These are phyloP conservation scores for Porites rus DNA, from an alignment of 92 coral and sea anemone genomes.

Conservation along the genomic window DNA sequence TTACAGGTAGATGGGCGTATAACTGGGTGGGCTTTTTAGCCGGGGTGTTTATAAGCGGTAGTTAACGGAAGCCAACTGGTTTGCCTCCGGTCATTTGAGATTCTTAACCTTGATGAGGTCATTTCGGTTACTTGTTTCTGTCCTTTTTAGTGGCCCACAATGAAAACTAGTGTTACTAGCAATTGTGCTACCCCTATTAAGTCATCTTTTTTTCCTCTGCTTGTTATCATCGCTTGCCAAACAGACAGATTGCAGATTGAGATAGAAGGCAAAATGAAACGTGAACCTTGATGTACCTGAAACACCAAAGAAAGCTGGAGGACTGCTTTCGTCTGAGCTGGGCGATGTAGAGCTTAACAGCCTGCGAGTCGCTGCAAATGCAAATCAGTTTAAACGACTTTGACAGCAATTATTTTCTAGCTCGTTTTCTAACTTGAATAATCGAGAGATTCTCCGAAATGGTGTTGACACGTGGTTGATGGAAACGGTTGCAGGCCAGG, in stretches of 20 bases:
- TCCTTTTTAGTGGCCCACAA: too few species aligned
- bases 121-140: too few species aligned
- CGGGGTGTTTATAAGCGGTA: too few species aligned
- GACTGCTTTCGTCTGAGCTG: constrained; percentile 3
- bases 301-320: background rate
- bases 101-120: too few species aligned
- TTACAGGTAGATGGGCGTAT: too few species aligned
- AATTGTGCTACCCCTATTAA: background rate
- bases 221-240: background rate
- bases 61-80: too few species aligned
- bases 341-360: background rate
- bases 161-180: too few species aligned
- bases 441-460: background rate
- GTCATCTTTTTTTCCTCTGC: background rate
- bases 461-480: too few species aligned
- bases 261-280: background rate
- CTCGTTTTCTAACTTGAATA: background rate
- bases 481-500: too few species aligned
- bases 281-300: background rate
- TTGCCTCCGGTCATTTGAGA: too few species aligned
- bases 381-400: background rate
- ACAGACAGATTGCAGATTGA: background rate
- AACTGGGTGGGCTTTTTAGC: too few species aligned
- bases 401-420: background rate
- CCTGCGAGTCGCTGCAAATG: constrained; percentile 25